Evolutionary conservation across 2,888 invertebrate genomes (phyloP), one percentile per base, ranked within the genome.

Genomic region (Cephalotes varians): DNA sequence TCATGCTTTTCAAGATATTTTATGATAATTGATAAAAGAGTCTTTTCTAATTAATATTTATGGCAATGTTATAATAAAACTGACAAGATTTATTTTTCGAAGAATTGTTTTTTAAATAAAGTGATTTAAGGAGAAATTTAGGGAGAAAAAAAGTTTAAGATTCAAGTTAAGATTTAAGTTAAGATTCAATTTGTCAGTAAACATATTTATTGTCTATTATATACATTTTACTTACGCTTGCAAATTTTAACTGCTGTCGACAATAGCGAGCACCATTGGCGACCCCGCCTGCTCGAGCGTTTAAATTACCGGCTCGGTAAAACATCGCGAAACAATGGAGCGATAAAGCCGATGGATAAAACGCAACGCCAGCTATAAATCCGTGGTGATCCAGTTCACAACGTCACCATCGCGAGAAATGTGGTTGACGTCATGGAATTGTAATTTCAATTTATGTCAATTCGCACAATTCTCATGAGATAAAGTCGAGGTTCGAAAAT

Each of bases 371-470:
- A 58, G 60, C 85, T 85, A 90, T 91, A 91, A 91, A 91, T 91
- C 86, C 54, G 54, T 74, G 71, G 81, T 90, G 91, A 91, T 91
- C 91, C 85, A 91, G 90, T 91, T 91, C 86, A 89, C 88, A 86
- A 69, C 86, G 86, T 84, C 81, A 81, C 71, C 81, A 65, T 65
- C 60, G 60, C 12, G n/a, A 37, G 64, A 40, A 64, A 62, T 74
- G 37, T 71, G 62, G 10, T 64, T 88, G 86, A 88, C 87, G 84
- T 91, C 82, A 86, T 83, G 83, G 83, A 81, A 87, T 86, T 86
- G 87, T 88, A 87, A 86, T 89, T 84, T 64, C 85, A 84, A 79
- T 87, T 87, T 86, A 87, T 85, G 83, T 87, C 81, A 64, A 83
- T 82, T 56, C 44, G 40, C 15, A 31, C 21, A 54, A 40, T 31